Evolutionary conservation across 1,140 invertebrate species (phyloP).

Genomic region (Drosophila ironensis): DNA sequence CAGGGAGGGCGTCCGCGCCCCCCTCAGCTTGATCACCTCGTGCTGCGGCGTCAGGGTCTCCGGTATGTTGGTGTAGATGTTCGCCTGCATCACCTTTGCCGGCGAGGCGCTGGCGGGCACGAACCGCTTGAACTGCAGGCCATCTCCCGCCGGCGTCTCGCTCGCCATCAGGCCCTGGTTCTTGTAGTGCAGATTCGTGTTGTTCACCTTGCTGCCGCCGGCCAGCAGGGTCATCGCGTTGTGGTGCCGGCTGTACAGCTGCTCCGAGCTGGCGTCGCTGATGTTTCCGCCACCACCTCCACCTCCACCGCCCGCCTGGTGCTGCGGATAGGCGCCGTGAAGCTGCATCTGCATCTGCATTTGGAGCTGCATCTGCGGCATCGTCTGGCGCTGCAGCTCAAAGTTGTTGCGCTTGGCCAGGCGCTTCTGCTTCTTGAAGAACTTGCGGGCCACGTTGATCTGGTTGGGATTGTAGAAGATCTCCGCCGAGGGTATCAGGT

Average conservation of each 20-base stretch:
- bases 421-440: constrained; percentile 93
- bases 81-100: constrained; percentile 84
- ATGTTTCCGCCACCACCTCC: constrained; percentile 47
- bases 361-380: constrained; percentile 83
- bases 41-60: constrained; percentile 86
- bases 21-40: constrained; percentile 82
- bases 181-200: constrained; percentile 86
- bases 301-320: too few species aligned
- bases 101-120: constrained; percentile 44
- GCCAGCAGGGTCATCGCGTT: constrained; percentile 86
- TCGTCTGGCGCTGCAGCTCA: constrained; percentile 83
- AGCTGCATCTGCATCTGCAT: constrained; percentile 74
- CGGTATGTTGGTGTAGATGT: constrained; percentile 89
- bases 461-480: constrained; percentile 97
- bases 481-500: constrained; percentile 84
- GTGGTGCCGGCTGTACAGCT: constrained; percentile 81
- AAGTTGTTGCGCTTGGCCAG: constrained; percentile 90
- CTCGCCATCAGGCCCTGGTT: constrained; percentile 1
- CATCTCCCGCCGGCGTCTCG: constrained; percentile 38
- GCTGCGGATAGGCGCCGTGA: constrained; percentile 56
- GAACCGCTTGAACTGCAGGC: constrained; percentile 52
- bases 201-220: constrained; percentile 88
- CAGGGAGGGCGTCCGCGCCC: constrained; percentile 61
- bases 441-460: constrained; percentile 94
- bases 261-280: constrained; percentile 83